phyloP scores from a whole-genome alignment of 2,113 vertebrate genomes.

The Varanus salvator region DNA sequence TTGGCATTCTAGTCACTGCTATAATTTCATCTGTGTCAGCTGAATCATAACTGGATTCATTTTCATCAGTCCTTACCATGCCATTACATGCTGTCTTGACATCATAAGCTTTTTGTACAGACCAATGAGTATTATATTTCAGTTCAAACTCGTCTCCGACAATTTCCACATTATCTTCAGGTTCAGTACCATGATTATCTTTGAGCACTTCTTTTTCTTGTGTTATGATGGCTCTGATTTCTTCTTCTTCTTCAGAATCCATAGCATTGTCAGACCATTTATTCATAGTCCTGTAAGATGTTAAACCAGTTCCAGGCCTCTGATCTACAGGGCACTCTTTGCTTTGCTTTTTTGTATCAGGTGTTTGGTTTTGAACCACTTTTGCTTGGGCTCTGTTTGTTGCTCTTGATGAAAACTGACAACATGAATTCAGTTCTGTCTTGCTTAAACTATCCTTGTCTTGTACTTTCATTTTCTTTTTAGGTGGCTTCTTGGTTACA shows the following conservation, averaged over 20 bases:
- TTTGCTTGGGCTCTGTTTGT: neutral
- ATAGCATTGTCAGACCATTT: constrained; percentile 66
- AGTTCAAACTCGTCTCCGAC: constrained; percentile 82
- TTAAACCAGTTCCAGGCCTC: constrained; percentile 2
- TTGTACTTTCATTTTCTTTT: constrained; percentile 52
- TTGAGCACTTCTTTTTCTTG: constrained; percentile 61
- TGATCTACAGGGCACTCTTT: constrained; percentile 9
- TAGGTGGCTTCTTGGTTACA: constrained; percentile 31
- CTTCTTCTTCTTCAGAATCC: constrained; percentile 88
- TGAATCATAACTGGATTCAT: constrained; percentile 82
- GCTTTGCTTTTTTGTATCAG: constrained; percentile 12
- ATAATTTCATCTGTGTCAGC: constrained; percentile 92
- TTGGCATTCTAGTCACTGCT: constrained; percentile 71
- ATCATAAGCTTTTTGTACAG: constrained; percentile 28
- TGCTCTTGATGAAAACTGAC: neutral
- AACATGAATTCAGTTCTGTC: neutral
- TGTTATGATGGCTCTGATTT: constrained; percentile 74
- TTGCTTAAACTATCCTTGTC: neutral
- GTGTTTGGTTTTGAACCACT: neutral
- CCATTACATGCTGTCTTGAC: constrained; percentile 12
- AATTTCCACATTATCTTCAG: constrained; percentile 81
- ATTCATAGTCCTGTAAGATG: neutral
- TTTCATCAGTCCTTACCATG: constrained; percentile 13
- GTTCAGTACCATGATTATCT: constrained; percentile 24
- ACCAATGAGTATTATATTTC: constrained; percentile 64